Evolutionary conservation across 2,797 vertebrate genomes (phyloP), one percentile per base, ranked within the genome.

Genomic region (Tiaroga cobitis): DNA sequence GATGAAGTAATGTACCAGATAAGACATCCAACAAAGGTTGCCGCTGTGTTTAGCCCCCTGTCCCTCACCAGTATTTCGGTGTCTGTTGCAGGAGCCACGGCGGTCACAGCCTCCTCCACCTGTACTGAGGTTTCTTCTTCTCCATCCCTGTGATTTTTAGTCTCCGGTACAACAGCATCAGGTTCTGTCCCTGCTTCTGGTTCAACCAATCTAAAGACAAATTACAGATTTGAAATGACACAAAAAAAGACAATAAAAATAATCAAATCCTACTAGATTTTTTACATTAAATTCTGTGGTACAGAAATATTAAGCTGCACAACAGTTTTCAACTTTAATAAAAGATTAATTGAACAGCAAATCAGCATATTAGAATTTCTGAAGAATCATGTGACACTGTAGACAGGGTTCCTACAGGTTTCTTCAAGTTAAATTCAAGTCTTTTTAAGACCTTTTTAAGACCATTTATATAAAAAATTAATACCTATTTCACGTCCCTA

Each of bases 181-280:
- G 70, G 39, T 61, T 78, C 85, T 4, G 19, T 29, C 13, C 32
- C 82, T 8, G 51, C 21, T 34, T 63, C 75, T 10, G 54, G 73
- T 49, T 82, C 76, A 8, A 79, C 80, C 77, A 86, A 54, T 77
- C 91, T 92, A 26, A 85, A 63, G 63, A 78, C 32, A 72, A 19
- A 81, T 5, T 10, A 39, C 21, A 80, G 2, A 37, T 16, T n/a
- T 49, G 67, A 68, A 49, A 41, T 49, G 10, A 61, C 3, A 16
- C 1, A 16, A 49, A 39, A 43, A 15, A 29, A 10, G 4, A 84
- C 1, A 77, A 11, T 6, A 15, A 2, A 63, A 51, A 0, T 16
- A 63, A 65, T 63, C 3, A 1, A 11, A 26, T 63, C 37, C n/a
- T 41, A 43, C 39, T 41, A n/a, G 0, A 59, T 26, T 41, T 59